phyloP scores from a whole-genome alignment of 2,113 vertebrate species.

The Pogonocichla stellata region DNA sequence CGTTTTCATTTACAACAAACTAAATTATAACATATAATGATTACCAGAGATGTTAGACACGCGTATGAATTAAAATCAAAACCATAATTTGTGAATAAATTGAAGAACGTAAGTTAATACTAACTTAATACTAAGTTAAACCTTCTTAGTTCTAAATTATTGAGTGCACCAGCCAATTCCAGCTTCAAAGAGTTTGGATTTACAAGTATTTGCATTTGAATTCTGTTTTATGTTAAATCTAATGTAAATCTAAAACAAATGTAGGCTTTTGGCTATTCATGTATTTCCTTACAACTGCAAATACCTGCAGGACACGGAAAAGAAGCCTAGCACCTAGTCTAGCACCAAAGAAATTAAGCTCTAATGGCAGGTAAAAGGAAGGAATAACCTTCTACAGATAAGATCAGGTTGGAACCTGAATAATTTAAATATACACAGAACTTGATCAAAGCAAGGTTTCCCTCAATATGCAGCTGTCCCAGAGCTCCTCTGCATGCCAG shows the following conservation, averaged over 20 bases:
- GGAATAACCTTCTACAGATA: not conserved
- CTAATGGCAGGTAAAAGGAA: not conserved
- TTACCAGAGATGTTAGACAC: not conserved
- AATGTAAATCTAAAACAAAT: not conserved
- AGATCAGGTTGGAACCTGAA: not conserved
- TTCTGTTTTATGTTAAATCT: not conserved
- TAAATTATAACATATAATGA: not conserved
- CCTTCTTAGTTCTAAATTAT: not conserved
- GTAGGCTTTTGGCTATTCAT: not conserved
- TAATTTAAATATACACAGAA: not conserved
- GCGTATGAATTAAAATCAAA: not conserved
- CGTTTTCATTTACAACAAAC: not conserved
- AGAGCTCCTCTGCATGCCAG: not conserved
- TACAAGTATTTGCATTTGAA: slow-evolving; percentile 36
- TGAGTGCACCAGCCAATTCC: not conserved
- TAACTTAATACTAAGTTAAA: not conserved
- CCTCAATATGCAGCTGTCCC: not conserved
- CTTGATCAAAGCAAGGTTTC: not conserved
- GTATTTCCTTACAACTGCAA: not conserved
- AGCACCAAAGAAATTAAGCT: not conserved
- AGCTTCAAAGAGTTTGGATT: slow-evolving; percentile 4
- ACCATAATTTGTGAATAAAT: not conserved
- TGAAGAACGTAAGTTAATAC: slow-evolving; percentile 11
- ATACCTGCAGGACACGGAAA: not conserved
- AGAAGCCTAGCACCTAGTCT: not conserved